Percentiles rank a stretch among this genome's conserved stretches.
Evolutionary conservation across 2,113 vertebrate genomes (phyloP).

Genomic region (Hydrochoerus hydrochaeris): DNA sequence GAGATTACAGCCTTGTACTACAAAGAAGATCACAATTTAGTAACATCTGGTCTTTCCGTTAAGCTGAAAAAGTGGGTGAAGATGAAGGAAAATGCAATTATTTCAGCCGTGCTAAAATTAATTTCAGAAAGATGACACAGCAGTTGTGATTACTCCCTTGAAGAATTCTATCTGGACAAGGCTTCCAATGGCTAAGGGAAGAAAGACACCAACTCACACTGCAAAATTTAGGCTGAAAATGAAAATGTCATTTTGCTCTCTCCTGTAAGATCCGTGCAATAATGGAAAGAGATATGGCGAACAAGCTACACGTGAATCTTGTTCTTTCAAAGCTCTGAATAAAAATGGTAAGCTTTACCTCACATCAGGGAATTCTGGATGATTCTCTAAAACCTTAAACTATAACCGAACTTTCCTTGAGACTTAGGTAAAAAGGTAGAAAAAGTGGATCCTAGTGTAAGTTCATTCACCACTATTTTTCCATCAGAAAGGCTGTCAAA

Average conservation of each 20-base stretch:
- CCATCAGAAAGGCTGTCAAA: background rate
- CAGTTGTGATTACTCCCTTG: constrained; percentile 33
- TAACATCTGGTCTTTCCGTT: constrained; percentile 77
- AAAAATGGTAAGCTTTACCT: background rate
- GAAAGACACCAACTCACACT: background rate
- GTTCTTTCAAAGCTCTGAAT: background rate
- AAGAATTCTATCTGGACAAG: constrained; percentile 3
- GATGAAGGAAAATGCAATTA: constrained; percentile 64
- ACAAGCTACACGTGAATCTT: background rate
- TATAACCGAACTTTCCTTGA: background rate
- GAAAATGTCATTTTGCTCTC: background rate
- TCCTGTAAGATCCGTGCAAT: background rate
- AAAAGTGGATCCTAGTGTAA: accelerated
- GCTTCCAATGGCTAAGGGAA: background rate
- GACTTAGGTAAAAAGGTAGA: background rate
- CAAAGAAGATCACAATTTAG: constrained; percentile 65
- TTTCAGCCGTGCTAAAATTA: constrained; percentile 60
- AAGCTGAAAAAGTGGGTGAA: constrained; percentile 61
- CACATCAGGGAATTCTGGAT: background rate
- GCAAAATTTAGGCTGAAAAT: background rate
- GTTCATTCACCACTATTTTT: background rate
- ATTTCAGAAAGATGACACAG: constrained; percentile 70
- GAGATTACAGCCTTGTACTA: constrained; percentile 70
- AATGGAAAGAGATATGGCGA: background rate
- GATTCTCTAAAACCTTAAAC: background rate